A percentile compares a stretch with the other conserved stretches of the same genome.
Evolutionary conservation across 2,113 vertebrate species (phyloP).

Genomic region (Orycteropus afer): DNA sequence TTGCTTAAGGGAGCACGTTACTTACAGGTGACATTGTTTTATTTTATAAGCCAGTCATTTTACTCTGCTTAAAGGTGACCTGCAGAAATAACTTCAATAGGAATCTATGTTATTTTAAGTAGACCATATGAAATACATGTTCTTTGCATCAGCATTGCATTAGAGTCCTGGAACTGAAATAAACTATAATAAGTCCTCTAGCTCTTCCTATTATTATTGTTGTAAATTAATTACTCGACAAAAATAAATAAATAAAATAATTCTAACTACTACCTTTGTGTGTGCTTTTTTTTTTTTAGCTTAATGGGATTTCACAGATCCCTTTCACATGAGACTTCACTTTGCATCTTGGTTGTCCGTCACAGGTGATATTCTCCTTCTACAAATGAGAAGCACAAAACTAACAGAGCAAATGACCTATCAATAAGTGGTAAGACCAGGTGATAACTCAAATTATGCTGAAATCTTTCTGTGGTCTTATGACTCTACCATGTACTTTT

Average conservation of each 20-base stretch:
- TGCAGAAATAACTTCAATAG: too few species aligned
- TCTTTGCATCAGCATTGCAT: not conserved
- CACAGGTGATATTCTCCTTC: slow-evolving; percentile 1
- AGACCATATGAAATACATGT: not conserved
- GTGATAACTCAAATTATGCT: not conserved
- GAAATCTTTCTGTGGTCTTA: not conserved
- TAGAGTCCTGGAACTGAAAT: not conserved
- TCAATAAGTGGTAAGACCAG: not conserved
- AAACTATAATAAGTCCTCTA: not conserved
- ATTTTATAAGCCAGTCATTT: too few species aligned
- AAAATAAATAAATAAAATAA: not conserved
- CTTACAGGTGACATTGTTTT: too few species aligned
- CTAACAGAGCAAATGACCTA: not conserved
- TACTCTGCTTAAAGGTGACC: too few species aligned
- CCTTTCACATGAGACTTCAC: not conserved
- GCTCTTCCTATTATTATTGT: not conserved
- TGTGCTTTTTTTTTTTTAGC: not conserved
- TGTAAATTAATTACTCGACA: not conserved
- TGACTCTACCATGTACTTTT: not conserved
- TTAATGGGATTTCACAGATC: not conserved
- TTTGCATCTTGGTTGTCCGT: not conserved
- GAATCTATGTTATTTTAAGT: not conserved
- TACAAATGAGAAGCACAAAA: not conserved
- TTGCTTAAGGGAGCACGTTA: too few species aligned
- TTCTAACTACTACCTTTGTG: not conserved